A percentile compares a stretch with the other conserved stretches of the same genome.
Evolutionary conservation across 2,797 vertebrate species (phyloP).

Genomic region (Enteromius anoplus): DNA sequence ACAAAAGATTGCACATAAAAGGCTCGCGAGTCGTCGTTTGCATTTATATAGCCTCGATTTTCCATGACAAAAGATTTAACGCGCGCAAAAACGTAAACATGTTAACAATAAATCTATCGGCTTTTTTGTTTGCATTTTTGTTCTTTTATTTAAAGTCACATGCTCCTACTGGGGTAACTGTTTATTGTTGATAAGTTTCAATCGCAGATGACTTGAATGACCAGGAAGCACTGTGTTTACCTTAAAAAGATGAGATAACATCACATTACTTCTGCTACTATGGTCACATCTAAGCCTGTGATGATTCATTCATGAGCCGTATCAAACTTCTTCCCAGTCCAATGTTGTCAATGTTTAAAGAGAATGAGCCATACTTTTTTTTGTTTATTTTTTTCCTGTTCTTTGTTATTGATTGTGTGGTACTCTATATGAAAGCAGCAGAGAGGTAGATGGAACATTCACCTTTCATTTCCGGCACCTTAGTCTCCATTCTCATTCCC

Average conservation of each 20-base stretch:
- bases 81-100: neutral
- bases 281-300: constrained; percentile 33
- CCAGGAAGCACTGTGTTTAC: neutral
- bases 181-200: neutral
- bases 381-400: neutral
- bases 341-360: constrained; percentile 48
- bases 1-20: constrained; percentile 1
- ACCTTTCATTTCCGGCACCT: constrained; percentile 43
- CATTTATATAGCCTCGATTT: neutral
- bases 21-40: constrained; percentile 14
- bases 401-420: constrained; percentile 46
- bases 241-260: constrained; percentile 30
- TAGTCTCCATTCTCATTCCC: constrained; percentile 29
- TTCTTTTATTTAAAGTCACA: neutral
- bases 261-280: constrained; percentile 26
- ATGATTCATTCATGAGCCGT: constrained; percentile 51
- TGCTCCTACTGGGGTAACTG: neutral
- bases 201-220: neutral
- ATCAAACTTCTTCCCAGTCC: constrained; percentile 37
- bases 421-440: constrained; percentile 31
- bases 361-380: constrained; percentile 53
- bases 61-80: constrained; percentile 15
- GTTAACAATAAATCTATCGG: neutral
- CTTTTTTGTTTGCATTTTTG: neutral
- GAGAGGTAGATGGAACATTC: constrained; percentile 40